Percentiles rank a stretch among this genome's conserved stretches.
phyloP scores from a whole-genome alignment of 2,113 vertebrate species.

The Alligator sinensis region DNA sequence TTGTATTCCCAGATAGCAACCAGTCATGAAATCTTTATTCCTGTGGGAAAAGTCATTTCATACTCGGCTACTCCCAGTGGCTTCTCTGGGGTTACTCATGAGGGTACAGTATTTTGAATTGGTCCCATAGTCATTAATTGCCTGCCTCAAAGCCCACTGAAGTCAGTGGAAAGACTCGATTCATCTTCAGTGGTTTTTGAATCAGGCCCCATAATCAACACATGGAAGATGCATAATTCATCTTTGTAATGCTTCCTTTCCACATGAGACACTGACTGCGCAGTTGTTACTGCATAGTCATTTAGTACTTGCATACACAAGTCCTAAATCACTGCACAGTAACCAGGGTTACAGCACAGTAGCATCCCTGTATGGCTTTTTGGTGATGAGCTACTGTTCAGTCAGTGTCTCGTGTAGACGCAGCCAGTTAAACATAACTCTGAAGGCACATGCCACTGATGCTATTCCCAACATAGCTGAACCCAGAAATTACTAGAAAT shows the following conservation, averaged over 20 bases:
- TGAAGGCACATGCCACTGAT: fast-evolving
- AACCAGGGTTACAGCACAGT: too few relatives aligned
- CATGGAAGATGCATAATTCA: fast-evolving
- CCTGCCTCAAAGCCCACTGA: not conserved
- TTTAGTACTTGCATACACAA: too few relatives aligned
- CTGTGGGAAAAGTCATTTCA: not conserved
- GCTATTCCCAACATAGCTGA: not conserved
- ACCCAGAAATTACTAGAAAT: not conserved
- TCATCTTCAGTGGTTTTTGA: fast-evolving
- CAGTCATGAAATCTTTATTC: not conserved
- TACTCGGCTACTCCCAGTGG: not conserved
- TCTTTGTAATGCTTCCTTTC: too few relatives aligned
- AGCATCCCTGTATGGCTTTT: too few relatives aligned
- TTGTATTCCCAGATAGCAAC: not conserved
- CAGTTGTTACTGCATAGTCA: too few relatives aligned
- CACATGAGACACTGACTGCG: too few relatives aligned
- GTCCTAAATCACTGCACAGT: too few relatives aligned
- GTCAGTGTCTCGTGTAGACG: too few relatives aligned
- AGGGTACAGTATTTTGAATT: not conserved
- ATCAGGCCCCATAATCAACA: fast-evolving
- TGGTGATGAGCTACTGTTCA: too few relatives aligned
- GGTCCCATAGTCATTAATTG: not conserved
- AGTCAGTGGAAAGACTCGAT: not conserved
- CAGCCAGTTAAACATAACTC: too few relatives aligned
- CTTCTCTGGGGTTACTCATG: not conserved